phyloP scores from a whole-genome alignment of 1,140 invertebrate species.

The Drosophila azteca region DNA sequence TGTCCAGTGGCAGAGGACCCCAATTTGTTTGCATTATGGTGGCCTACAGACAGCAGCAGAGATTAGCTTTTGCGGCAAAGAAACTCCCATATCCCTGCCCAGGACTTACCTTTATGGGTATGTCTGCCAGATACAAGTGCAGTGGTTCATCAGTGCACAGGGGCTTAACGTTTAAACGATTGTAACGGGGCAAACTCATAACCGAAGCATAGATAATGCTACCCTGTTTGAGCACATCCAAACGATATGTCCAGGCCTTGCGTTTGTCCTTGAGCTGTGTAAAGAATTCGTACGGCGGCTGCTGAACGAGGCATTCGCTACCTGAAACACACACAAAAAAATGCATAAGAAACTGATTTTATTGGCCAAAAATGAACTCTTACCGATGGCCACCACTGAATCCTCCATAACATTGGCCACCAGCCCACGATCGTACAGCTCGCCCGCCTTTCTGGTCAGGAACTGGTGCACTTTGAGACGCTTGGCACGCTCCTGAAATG shows the following conservation, averaged over 20 bases:
- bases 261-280: conserved; percentile 83
- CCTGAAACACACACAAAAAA: conserved; percentile 3
- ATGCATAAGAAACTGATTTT: too few species aligned
- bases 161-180: conserved; percentile 91
- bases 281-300: conserved; percentile 94
- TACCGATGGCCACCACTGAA: conserved; percentile 44
- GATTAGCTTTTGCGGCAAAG: not conserved
- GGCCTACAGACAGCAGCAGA: conserved; percentile 31
- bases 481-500: conserved; percentile 92
- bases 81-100: too few species aligned
- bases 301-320: conserved; percentile 27
- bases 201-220: conserved; percentile 93
- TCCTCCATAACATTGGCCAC: conserved; percentile 85
- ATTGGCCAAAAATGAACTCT: not conserved
- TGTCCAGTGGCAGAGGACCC: conserved; percentile 85
- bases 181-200: conserved; percentile 86
- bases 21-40: conserved; percentile 57
- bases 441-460: conserved; percentile 90
- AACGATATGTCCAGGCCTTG: conserved; percentile 54
- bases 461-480: conserved; percentile 93
- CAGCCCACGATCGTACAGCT: conserved; percentile 85
- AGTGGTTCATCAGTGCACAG: conserved; percentile 91
- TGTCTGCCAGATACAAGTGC: conserved; percentile 91
- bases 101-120: conserved; percentile 89
- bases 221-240: conserved; percentile 87